Evolutionary conservation across 2,797 vertebrate genomes (phyloP).

Genomic region (Atherinosoma microstoma): DNA sequence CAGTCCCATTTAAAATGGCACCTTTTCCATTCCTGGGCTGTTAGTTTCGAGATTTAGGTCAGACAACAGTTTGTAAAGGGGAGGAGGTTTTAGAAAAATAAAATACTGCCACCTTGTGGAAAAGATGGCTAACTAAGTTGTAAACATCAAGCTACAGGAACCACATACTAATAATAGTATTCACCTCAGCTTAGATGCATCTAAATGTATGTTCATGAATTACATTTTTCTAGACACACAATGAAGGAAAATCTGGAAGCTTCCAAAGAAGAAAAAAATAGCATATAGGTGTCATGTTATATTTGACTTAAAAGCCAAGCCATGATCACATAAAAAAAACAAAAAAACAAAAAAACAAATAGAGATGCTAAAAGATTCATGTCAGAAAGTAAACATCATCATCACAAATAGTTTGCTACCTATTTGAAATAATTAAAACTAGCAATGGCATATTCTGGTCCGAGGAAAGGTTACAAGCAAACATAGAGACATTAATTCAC

Average conservation of each 20-base stretch:
- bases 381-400: background rate
- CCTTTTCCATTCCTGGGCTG: slow-evolving; percentile 49
- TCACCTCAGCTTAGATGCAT: slow-evolving; percentile 2
- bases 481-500: background rate
- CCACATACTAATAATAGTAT: background rate
- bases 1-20: slow-evolving; percentile 54
- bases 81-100: slow-evolving; percentile 21
- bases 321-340: background rate
- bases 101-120: slow-evolving; percentile 78
- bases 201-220: background rate
- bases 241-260: background rate
- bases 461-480: slow-evolving; percentile 2
- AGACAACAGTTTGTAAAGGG: slow-evolving; percentile 70
- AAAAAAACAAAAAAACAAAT: background rate
- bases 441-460: background rate
- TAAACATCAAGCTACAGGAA: background rate
- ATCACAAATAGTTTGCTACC: background rate
- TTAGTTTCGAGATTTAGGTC: slow-evolving; percentile 78
- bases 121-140: background rate
- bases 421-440: background rate
- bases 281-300: background rate
- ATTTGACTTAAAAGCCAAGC: background rate
- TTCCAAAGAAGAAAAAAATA: background rate
- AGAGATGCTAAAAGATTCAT: background rate
- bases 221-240: background rate